A percentile compares a stretch with the other conserved stretches of the same genome.
Evolutionary conservation across 2,888 invertebrate species (phyloP).

Genomic region (Patella caerulea): DNA sequence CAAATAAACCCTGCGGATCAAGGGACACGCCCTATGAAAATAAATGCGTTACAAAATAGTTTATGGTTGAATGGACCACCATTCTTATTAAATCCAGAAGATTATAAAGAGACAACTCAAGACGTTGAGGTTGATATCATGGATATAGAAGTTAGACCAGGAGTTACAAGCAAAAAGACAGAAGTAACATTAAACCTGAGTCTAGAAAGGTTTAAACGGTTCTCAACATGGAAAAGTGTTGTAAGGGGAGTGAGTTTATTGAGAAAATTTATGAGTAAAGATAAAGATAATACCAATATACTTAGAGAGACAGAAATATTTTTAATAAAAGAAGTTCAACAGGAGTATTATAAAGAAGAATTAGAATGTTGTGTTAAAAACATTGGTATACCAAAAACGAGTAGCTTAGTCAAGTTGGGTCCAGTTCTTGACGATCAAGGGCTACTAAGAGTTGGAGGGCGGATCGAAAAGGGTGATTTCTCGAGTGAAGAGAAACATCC

Average conservation of each 20-base stretch:
- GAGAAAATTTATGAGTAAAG: not conserved
- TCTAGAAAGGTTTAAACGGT: not conserved
- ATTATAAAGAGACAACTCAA: not conserved
- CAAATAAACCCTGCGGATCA: conserved; percentile 14
- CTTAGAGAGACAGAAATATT: conserved; percentile 81
- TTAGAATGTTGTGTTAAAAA: not conserved
- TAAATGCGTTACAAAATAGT: not conserved
- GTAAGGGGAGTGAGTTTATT: not conserved
- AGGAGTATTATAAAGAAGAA: not conserved
- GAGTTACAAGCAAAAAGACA: not conserved
- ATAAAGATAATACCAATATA: not conserved
- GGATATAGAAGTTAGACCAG: not conserved
- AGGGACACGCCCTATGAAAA: not conserved
- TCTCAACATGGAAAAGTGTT: not conserved
- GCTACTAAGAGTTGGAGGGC: not conserved
- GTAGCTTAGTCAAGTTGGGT: not conserved
- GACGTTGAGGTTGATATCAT: not conserved
- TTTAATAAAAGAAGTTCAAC: not conserved
- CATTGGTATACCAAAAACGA: not conserved
- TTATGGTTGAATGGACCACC: not conserved
- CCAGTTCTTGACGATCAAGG: not conserved
- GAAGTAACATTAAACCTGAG: not conserved
- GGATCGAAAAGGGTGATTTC: not conserved
- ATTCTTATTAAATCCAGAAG: not conserved
- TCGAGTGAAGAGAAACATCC: not conserved